Percentiles rank a stretch among this genome's conserved stretches.
These are phyloP conservation scores for Cavia porcellus DNA, from an alignment of 2,113 vertebrate species.

Conservation along the genomic window DNA sequence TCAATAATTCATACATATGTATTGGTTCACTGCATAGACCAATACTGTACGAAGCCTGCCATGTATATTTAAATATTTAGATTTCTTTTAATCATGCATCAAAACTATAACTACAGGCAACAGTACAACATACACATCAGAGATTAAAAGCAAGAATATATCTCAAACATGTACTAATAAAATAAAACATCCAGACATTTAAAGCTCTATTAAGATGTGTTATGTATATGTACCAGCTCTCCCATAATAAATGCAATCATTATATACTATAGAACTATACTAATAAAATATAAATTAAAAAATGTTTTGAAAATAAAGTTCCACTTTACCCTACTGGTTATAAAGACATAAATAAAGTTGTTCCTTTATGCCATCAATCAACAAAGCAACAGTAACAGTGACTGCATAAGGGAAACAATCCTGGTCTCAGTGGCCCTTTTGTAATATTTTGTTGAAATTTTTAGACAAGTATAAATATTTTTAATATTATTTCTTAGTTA, in stretches of 20 bases:
- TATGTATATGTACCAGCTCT: background rate
- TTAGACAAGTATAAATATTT: slow-evolving; percentile 6
- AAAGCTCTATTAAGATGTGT: background rate
- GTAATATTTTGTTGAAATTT: slow-evolving; percentile 39
- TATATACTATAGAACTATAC: background rate
- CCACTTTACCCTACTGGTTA: background rate
- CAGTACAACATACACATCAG: background rate
- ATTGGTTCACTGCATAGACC: background rate
- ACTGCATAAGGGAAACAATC: background rate
- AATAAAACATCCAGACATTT: background rate
- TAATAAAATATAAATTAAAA: background rate
- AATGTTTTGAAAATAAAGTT: background rate
- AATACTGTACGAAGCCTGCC: slow-evolving; percentile 23
- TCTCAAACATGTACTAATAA: background rate
- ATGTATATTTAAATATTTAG: slow-evolving; percentile 35
- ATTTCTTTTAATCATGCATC: background rate
- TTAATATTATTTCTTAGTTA: background rate
- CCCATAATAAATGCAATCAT: background rate
- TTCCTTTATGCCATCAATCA: background rate
- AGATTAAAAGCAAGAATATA: slow-evolving; percentile 22
- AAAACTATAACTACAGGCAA: slow-evolving; percentile 33
- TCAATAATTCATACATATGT: background rate
- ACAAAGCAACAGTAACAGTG: background rate
- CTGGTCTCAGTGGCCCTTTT: background rate
- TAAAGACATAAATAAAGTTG: background rate